Evolutionary conservation across 2,113 vertebrate species (phyloP), one percentile per base, ranked within the genome.

Genomic region (Macquaria australasica): DNA sequence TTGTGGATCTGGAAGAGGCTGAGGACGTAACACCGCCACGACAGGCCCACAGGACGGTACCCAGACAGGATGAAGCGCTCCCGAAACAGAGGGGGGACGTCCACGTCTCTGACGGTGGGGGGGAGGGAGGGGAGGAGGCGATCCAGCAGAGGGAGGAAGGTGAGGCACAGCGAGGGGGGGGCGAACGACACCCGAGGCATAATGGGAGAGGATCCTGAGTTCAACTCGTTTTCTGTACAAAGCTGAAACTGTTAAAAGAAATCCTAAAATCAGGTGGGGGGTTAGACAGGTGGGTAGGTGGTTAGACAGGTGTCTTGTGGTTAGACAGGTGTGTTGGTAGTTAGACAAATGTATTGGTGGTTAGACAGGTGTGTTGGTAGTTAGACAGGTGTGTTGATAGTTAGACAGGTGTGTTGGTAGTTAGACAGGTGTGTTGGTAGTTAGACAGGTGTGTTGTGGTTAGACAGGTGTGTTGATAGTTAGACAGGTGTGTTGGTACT

Each of bases 1-100:
- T 99, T 99, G 95, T 99, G 98, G 73, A 97, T 94, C 94, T 98
- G 97, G 83, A 99, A 97, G 71, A 98, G 96, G 88, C 98, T 98
- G 64, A 97, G 89, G 81, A 96, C 94, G 83, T 97, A 99, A 86
- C 96, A 97, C 0, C 95, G 95, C 97, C 97, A 98, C 25, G 96
- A 79, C 76, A 96, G 96, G 39, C 96, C 97, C 0, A 91, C 94
- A 7, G 96, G 97, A 0, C 98, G 96, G 94, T 99, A 99, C 2
- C 97, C 98, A 0, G 94, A 69, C 64, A 90, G 95, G 94, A 99
- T 97, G 91, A 97, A 98, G 0, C 96, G 97, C 93, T 97, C 96
- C 0, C 97, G 95, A 90, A 98, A 97, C 70, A 97, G 95, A 80
- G 95, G 95, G 0, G 97, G 97, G 43, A 98, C 97, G 1, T 98